Evolutionary conservation across 2,113 vertebrate species (phyloP), one percentile per base, ranked within the genome.

Genomic region (Hepsetus odoe): DNA sequence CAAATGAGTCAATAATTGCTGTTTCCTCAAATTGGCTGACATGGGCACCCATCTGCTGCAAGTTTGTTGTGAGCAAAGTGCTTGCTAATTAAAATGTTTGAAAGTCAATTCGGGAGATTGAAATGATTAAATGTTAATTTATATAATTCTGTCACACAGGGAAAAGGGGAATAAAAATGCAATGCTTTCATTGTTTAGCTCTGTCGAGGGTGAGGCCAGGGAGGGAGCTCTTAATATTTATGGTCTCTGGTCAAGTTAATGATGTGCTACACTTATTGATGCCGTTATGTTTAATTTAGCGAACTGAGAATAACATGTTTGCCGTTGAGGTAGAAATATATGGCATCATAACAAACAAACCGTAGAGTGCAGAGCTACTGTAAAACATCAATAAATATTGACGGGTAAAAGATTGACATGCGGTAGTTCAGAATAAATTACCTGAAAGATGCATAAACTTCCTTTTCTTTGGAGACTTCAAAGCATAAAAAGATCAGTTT

Each of bases 211-310:
- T 73, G 64, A 80, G 69, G 53, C 56, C 59, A 22, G 74, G 74
- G 79, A 83, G 33, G 68, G 89, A 89, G 88, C 30, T 80, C 88
- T 82, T 85, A 84, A 85, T 91, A 89, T 90, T 92, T 91, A 89
- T 88, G 86, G 87, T 90, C 86, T 81, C 61, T 85, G 88, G 87
- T 87, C 88, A 92, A 86, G 85, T 92, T 90, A 88, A 91, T 91
- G 85, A 87, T 89, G 87, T 89, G 89, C 86, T 91, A 88, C 89
- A 91, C 87, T 91, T 88, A 92, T 90, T 79, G 87, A 89, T 82
- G 87, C 83, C 84, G 85, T 89, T 86, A 89, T 93, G 88, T 89
- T 92, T 90, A 90, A 91, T 91, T 91, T 89, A 88, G 85, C 88
- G 87, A 88, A 89, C 87, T 89, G 89, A 91, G 86, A 86, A 90